Evolutionary conservation across 1,140 invertebrate species (phyloP), one percentile per base, ranked within the genome.

Genomic region (Melipona quadrifasciata): DNA sequence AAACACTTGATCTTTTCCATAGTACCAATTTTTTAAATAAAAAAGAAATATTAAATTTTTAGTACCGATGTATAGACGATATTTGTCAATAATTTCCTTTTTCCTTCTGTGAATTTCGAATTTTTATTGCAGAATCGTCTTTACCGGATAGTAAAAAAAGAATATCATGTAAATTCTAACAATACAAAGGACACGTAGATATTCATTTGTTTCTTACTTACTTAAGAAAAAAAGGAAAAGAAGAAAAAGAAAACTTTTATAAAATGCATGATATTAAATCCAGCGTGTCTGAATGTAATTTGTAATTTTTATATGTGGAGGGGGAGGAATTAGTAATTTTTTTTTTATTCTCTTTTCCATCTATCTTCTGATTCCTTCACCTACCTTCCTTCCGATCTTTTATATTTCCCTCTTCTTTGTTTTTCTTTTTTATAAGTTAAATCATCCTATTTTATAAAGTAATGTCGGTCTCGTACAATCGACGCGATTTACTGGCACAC

Each of bases 221-320:
- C 19, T 2, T 77, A 68, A 77, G 11, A 24, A 80, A 31, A 65
- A 31, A 47, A 53, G 47, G 53, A 34, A 47, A 68, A 76, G 27
- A 61, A 16, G 55, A 61, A 21, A 31, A 51, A 58, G 55, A 19
- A 72, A 76, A 31, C 51, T 82, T 85, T 85, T 88, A 71, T 81
- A 78, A 85, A 61, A 75, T 70, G 47, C 75, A 78, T 67, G 79
- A 75, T 79, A 80, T 61, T 34, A 74, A 78, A 74, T 78, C 55
- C 55, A 47, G 24, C 10, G 11, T 1, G 53, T 21, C 47, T 57
- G 55, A 55, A 34, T 34, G 27, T 75, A 85, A 75, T 82, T 85
- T 82, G 67, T 82, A 82, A 88, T 86, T 89, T 88, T 89, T 88
- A 67, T 88, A 86, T 68, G 61, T 68, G 76, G 64, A 65, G 77